These are phyloP conservation scores for Rhynchopsitta pachyrhyncha DNA, from an alignment of 2,113 vertebrate species.

Conservation along the genomic window DNA sequence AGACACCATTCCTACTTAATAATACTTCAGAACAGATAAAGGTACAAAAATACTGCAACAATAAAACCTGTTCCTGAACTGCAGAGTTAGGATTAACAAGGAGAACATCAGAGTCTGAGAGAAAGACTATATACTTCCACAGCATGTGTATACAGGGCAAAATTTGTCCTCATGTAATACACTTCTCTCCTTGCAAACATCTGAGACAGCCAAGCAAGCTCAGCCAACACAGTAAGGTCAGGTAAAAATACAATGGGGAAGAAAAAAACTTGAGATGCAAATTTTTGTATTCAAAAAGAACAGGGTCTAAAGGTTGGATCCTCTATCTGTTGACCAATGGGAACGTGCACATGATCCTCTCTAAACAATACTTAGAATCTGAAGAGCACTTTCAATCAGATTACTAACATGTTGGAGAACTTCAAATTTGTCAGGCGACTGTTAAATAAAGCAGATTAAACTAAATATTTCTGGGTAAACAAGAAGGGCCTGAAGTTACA, in stretches of 20 bases:
- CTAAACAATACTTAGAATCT: neutral
- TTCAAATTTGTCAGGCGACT: neutral
- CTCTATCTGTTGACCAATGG: neutral
- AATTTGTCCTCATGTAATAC: neutral
- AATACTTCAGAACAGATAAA: neutral
- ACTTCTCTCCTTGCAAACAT: neutral
- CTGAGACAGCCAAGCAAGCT: neutral
- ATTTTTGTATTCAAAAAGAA: neutral
- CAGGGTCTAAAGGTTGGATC: neutral
- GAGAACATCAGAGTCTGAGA: neutral
- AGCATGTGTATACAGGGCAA: neutral
- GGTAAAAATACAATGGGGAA: neutral
- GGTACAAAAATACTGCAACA: neutral
- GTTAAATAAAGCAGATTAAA: neutral
- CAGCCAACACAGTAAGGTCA: neutral
- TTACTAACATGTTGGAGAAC: neutral
- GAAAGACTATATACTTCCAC: neutral
- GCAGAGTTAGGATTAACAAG: neutral
- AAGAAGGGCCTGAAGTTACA: neutral
- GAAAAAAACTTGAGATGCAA: neutral
- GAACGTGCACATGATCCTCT: neutral
- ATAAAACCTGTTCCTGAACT: neutral
- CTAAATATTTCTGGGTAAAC: neutral
- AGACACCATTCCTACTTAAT: neutral
- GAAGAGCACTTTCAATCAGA: neutral